phyloP scores from a whole-genome alignment of 2,888 invertebrate genomes.

The Laspeyria flexula region DNA sequence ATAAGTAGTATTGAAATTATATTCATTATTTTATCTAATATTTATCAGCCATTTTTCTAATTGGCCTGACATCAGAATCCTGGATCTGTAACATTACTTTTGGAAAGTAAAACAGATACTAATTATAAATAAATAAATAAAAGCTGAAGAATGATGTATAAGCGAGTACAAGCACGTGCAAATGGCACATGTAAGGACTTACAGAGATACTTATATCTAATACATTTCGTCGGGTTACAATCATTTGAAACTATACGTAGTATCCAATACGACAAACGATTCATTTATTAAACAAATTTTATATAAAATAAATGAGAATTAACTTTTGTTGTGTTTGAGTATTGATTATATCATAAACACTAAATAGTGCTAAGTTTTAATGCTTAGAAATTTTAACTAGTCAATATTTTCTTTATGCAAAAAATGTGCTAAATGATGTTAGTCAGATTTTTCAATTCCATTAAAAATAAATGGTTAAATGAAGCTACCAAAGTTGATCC shows the following conservation, averaged over 20 bases:
- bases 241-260: conserved; percentile 20
- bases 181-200: conserved; percentile 82
- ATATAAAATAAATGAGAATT: not conserved
- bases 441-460: conserved; percentile 3
- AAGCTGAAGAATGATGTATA: conserved; percentile 56
- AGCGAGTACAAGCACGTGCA: conserved; percentile 76
- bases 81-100: conserved; percentile 20
- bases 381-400: too few species aligned
- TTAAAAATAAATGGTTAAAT: not conserved
- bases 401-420: too few species aligned
- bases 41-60: conserved; percentile 17
- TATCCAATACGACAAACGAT: conserved; percentile 27
- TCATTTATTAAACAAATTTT: conserved; percentile 1
- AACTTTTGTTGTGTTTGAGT: not conserved
- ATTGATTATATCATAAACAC: too few species aligned
- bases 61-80: conserved; percentile 30
- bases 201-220: conserved; percentile 44
- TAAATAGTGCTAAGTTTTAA: too few species aligned
- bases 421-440: too few species aligned
- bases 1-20: not conserved
- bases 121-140: conserved; percentile 71
- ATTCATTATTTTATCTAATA: not conserved
- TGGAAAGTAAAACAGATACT: conserved; percentile 28
- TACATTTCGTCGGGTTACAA: conserved; percentile 14
- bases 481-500: conserved; percentile 24